Percentiles rank a stretch among this genome's conserved stretches.
Evolutionary conservation across 2,797 vertebrate genomes (phyloP).

Genomic region (Eptatretus atami): DNA sequence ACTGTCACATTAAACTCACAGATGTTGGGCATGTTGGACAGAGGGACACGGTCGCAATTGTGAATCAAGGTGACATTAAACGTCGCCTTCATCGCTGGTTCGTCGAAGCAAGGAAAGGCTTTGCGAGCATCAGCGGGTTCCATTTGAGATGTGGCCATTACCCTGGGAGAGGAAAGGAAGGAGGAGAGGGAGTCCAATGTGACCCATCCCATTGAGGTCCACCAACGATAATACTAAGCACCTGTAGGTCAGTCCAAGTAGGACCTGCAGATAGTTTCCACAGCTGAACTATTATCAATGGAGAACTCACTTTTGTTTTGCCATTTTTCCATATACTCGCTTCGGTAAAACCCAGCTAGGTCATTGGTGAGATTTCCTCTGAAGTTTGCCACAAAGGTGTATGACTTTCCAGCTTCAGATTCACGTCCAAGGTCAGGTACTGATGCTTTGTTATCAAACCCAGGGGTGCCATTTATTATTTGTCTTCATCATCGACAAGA

Average conservation of each 20-base stretch:
- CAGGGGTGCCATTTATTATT: neutral
- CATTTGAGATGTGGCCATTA: conserved; percentile 21
- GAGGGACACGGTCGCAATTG: conserved; percentile 19
- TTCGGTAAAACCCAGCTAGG: conserved; percentile 14
- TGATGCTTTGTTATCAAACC: conserved; percentile 6
- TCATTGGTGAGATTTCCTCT: conserved; percentile 9
- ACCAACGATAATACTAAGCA: too few species aligned
- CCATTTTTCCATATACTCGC: conserved; percentile 13
- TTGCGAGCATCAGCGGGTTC: conserved; percentile 20
- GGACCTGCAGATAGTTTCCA: too few species aligned
- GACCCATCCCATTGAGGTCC: too few species aligned
- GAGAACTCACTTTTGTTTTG: conserved; percentile 7
- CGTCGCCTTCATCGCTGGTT: conserved; percentile 27
- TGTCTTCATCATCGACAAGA: accelerated
- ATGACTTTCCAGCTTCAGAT: conserved; percentile 11
- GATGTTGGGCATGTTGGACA: conserved; percentile 29
- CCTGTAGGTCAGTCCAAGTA: too few species aligned
- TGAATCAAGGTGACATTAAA: conserved; percentile 26
- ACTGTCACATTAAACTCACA: conserved; percentile 14
- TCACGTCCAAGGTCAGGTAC: conserved; percentile 17
- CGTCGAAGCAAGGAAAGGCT: conserved; percentile 31
- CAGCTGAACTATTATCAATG: too few species aligned
- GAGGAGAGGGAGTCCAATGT: too few species aligned
- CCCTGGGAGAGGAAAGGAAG: conserved; percentile 12
- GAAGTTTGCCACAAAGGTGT: conserved; percentile 18